Conservation (phyloP, 2,113 vertebrate genomes). For the Shinisaurus crocodilurus region DNA sequence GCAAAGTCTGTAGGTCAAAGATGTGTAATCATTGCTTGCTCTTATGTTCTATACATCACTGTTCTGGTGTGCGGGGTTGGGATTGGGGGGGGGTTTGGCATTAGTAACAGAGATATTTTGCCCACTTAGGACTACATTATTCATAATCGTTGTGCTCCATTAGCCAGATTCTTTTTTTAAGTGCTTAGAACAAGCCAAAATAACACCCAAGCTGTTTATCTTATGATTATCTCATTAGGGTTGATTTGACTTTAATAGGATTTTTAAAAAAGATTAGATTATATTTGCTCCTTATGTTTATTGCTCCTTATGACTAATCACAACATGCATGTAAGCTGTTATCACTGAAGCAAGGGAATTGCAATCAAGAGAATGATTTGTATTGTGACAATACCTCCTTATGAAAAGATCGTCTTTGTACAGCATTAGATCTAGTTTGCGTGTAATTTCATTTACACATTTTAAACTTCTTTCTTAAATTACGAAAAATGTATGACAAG, state of each 20-base stretch:
- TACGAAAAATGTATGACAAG: not conserved
- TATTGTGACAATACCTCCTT: slow-evolving; percentile 21
- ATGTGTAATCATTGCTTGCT: slow-evolving; percentile 12
- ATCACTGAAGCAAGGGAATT: slow-evolving; percentile 50
- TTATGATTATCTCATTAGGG: slow-evolving; percentile 52
- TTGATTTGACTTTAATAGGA: slow-evolving; percentile 55
- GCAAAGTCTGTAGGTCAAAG: not conserved
- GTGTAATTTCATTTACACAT: slow-evolving; percentile 21
- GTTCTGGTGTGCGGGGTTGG: not conserved
- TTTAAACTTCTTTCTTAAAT: slow-evolving; percentile 17
- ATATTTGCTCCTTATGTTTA: slow-evolving; percentile 51
- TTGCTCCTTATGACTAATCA: slow-evolving; percentile 55
- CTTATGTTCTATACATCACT: slow-evolving; percentile 12
- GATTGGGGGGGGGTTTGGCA: not conserved
- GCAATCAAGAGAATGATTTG: slow-evolving; percentile 35
- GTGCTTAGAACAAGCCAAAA: slow-evolving; percentile 47
- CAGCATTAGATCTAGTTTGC: slow-evolving; percentile 6
- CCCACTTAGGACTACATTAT: slow-evolving; percentile 2
- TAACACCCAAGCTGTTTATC: slow-evolving; percentile 35
- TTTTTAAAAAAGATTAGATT: slow-evolving; percentile 56
- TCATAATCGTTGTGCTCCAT: slow-evolving; percentile 41
- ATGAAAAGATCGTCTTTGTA: slow-evolving; percentile 17
- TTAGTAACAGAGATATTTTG: slow-evolving; percentile 9
- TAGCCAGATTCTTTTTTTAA: slow-evolving; percentile 46
- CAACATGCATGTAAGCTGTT: slow-evolving; percentile 50